Evolutionary conservation across 2,888 invertebrate species (phyloP), one percentile per base, ranked within the genome.

Genomic region (Dryadula phaetusa): DNA sequence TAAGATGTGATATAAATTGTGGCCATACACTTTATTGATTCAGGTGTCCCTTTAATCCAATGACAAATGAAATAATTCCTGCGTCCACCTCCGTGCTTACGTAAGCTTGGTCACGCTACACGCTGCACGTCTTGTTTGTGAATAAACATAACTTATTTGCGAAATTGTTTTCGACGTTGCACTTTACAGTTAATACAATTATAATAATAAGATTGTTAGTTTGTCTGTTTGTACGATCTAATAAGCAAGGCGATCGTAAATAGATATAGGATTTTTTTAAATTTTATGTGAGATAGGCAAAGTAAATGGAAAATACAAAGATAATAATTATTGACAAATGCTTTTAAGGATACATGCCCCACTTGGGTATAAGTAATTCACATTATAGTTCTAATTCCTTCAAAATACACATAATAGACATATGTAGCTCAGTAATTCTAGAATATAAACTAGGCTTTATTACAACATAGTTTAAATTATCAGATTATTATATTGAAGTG

Each of bases 21-120:
- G 64, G 10, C 58, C 54, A 67, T 64, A 54, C 47, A 66, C 63
- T 68, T 70, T 72, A 71, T 72, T 68, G 64, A 70, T 70, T 70
- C 68, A 72, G 66, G 72, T 74, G 74, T 69, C 56, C 66, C 67
- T 63, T 18, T 56, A 69, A 62, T 58, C 64, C 62, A 54, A 61
- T 72, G 72, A 74, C 69, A 72, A 72, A 74, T 74, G 68, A 66
- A 70, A 71, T 71, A 68, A 69, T 62, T 67, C 60, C 46, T 64
- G 63, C 32, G 49, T 67, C 71, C 69, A 69, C 66, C 69, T 64
- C 56, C 64, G 44, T 40, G 20, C n/a, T 70, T 65, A 63, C 52
- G 65, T 62, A 68, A 72, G 32, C 52, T 16, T 18, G 62, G 42
- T 37, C 66, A 65, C 54, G 34, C 40, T 53, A 66, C 63, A 65